phyloP scores from a whole-genome alignment of 2,113 vertebrate species.

The Halcyon senegalensis region DNA sequence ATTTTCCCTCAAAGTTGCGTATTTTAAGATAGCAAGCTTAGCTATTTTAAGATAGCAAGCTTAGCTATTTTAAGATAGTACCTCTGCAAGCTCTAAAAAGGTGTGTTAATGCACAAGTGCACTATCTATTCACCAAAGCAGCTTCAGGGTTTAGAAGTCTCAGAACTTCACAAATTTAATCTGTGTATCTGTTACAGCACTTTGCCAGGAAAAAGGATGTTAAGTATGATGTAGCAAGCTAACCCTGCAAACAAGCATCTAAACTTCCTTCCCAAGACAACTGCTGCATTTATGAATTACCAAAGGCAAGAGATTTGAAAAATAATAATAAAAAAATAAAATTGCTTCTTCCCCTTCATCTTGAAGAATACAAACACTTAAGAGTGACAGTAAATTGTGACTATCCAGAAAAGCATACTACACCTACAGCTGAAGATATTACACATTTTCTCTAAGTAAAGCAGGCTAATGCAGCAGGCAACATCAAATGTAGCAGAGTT shows the following conservation, averaged over 20 bases:
- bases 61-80: background rate
- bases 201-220: background rate
- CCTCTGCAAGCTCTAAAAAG: background rate
- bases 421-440: background rate
- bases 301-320: background rate
- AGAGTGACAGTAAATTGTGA: background rate
- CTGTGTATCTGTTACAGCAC: background rate
- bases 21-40: background rate
- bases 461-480: background rate
- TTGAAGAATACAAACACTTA: background rate
- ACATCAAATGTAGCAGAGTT: background rate
- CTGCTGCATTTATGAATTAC: background rate
- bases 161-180: background rate
- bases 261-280: background rate
- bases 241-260: background rate
- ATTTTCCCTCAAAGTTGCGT: background rate
- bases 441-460: background rate
- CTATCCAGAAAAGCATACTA: background rate
- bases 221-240: background rate
- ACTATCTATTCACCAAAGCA: background rate
- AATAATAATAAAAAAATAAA: background rate
- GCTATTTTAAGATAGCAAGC: background rate
- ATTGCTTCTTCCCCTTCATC: background rate
- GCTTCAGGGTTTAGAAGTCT: background rate
- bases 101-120: accelerated